phyloP scores from a whole-genome alignment of 1,140 invertebrate genomes.

The Tetramorium parvispinum region DNA sequence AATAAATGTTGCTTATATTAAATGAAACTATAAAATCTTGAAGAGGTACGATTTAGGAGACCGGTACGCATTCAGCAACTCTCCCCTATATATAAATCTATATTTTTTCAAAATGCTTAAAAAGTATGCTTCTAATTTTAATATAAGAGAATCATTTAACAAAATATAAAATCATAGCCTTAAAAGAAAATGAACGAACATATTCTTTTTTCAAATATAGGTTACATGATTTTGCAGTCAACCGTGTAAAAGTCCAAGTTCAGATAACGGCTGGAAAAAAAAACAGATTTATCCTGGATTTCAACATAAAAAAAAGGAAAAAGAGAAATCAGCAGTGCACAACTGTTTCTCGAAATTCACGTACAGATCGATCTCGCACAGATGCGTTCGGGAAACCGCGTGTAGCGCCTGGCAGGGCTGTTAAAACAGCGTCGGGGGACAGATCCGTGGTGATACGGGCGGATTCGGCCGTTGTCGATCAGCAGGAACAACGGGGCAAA shows the following conservation, averaged over 20 bases:
- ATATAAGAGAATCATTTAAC: background rate
- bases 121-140: background rate
- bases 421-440: slow-evolving; percentile 52
- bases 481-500: slow-evolving; percentile 44
- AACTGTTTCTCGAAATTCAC: slow-evolving; percentile 39
- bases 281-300: slow-evolving; percentile 32
- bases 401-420: slow-evolving; percentile 17
- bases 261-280: slow-evolving; percentile 12
- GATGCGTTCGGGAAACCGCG: slow-evolving; percentile 37
- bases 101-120: background rate
- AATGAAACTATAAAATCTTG: too few relatives aligned
- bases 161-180: background rate
- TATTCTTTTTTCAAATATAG: background rate
- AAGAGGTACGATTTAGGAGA: too few relatives aligned
- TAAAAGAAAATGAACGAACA: background rate
- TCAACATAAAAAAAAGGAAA: background rate
- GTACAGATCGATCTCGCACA: slow-evolving; percentile 40
- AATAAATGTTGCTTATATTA: too few relatives aligned
- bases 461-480: slow-evolving; percentile 52
- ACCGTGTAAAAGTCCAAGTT: slow-evolving; percentile 4
- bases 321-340: slow-evolving; percentile 5
- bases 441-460: slow-evolving; percentile 42
- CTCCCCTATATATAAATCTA: background rate
- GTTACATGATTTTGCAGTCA: background rate
- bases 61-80: too few relatives aligned